A percentile compares a stretch with the other conserved stretches of the same genome.
Evolutionary conservation across 1,140 invertebrate species (phyloP).

Genomic region (Drosophila elegans): DNA sequence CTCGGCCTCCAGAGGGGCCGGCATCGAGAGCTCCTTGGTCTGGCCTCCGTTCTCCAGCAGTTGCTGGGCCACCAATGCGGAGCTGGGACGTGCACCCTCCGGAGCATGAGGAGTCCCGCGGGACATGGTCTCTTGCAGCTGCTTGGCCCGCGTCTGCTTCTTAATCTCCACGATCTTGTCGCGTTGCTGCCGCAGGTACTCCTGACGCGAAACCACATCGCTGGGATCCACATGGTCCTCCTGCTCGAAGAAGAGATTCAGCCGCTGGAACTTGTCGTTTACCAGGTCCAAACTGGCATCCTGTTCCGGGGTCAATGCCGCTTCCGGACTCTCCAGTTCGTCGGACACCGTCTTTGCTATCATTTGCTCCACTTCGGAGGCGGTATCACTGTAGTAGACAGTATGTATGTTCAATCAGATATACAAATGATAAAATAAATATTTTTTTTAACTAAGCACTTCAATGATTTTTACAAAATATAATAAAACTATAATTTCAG

Average conservation of each 20-base stretch:
- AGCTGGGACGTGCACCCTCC: conserved; percentile 86
- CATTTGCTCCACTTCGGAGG: conserved; percentile 69
- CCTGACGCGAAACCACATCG: conserved; percentile 92
- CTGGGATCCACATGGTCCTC: conserved; percentile 85
- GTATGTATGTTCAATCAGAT: too few species aligned
- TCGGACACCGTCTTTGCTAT: conserved; percentile 76
- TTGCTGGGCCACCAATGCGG: conserved; percentile 89
- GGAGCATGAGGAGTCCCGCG: conserved; percentile 54
- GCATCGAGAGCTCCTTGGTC: conserved; percentile 77
- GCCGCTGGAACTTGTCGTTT: conserved; percentile 78
- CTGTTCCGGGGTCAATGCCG: conserved; percentile 80
- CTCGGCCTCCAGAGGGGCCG: conserved; percentile 43
- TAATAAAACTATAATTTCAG: too few species aligned
- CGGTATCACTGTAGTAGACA: conserved; percentile 33
- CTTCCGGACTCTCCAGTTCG: conserved; percentile 74
- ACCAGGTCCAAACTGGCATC: conserved; percentile 74
- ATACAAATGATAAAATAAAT: too few species aligned
- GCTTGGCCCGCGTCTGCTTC: conserved; percentile 92
- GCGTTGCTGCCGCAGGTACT: conserved; percentile 93
- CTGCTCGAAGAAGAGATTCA: conserved; percentile 84
- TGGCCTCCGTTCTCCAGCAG: conserved; percentile 85
- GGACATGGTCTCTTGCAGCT: conserved; percentile 87
- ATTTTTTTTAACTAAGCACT: too few species aligned
- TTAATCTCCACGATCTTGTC: conserved; percentile 96
- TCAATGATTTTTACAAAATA: too few species aligned